Base-by-base conservation (phyloP, 2,113 vertebrate species). In the Elachura formosa region DNA sequence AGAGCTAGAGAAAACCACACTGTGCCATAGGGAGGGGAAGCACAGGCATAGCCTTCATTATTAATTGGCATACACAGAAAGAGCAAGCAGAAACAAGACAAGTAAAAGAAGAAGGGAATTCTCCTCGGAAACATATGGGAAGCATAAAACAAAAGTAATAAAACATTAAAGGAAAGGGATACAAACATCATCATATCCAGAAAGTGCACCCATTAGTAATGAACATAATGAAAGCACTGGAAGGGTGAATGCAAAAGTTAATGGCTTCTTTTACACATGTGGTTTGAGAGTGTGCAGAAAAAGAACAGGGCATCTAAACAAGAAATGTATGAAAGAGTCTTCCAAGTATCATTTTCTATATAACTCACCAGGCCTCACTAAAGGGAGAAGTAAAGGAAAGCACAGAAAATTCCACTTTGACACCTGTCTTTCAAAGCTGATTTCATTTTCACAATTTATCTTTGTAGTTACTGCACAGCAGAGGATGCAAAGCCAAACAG, bases 321-420 rank as follows among this genome's bases (percentile, higher is more conserved):
- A 83, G 84, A 94, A 90, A 61, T 66, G 63, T 87, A 83, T 81
- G 69, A 93, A 86, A 89, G 87, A 96, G 74, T 46, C 89, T 95
- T 97, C 90, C 91, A 95, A 61, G 63, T 95, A 89, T 96, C 78
- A 56, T 92, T 97, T 97, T 97, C 94, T 96, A 63, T 95, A 82
- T 92, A 94, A 96, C 85, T 96, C 95, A 92, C 43, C 75, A 71
- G 59, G n/a, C 45, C 56, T 74, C 69, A 66, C 63, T 45, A 49
- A 95, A 96, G 46, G 73, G 46, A 91, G 93, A 94, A 93, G 84
- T 84, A 69, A 85, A 90, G 93, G 77, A 96, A 96, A 97, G 91
- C 87, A 96, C 96, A 96, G 84, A 96, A 97, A 97, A 96, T 97
- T 97, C 97, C 96, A 91, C 87, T 96, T 91, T 87, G 96, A 94